phyloP scores from a whole-genome alignment of 2,797 vertebrate species.

The Octomys mimax region DNA sequence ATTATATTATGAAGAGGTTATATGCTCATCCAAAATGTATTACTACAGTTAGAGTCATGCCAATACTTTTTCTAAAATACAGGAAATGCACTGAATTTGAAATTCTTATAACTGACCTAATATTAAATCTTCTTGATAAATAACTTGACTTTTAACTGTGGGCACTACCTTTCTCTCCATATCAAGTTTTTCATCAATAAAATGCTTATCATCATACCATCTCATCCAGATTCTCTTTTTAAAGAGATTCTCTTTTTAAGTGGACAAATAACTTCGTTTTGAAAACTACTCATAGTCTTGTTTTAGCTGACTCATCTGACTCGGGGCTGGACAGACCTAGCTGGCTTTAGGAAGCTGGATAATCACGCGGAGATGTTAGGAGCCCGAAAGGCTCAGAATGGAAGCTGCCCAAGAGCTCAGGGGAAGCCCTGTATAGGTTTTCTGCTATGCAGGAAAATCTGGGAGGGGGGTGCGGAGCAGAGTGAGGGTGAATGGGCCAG shows the following conservation, averaged over 20 bases:
- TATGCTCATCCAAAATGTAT: not conserved
- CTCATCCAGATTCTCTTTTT: not conserved
- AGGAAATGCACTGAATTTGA: not conserved
- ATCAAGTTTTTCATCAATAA: not conserved
- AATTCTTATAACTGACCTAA: not conserved
- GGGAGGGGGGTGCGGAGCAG: fast-evolving
- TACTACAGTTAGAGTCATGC: not conserved
- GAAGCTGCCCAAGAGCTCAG: not conserved
- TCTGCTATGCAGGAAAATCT: not conserved
- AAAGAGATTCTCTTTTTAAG: not conserved
- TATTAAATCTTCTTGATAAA: not conserved
- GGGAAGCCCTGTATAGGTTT: not conserved
- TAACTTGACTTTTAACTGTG: not conserved
- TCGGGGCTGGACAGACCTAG: not conserved
- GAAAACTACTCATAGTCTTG: not conserved
- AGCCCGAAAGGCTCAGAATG: not conserved
- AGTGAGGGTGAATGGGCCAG: not conserved
- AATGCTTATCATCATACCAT: not conserved
- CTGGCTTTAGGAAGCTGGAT: not conserved
- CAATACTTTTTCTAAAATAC: not conserved
- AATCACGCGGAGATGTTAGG: not conserved
- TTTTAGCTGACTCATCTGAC: not conserved
- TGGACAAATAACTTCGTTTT: not conserved
- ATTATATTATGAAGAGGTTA: not conserved
- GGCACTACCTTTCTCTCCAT: not conserved